Conservation (phyloP, 64 coral and sea anemone genomes). For the Porites australiensis region DNA sequence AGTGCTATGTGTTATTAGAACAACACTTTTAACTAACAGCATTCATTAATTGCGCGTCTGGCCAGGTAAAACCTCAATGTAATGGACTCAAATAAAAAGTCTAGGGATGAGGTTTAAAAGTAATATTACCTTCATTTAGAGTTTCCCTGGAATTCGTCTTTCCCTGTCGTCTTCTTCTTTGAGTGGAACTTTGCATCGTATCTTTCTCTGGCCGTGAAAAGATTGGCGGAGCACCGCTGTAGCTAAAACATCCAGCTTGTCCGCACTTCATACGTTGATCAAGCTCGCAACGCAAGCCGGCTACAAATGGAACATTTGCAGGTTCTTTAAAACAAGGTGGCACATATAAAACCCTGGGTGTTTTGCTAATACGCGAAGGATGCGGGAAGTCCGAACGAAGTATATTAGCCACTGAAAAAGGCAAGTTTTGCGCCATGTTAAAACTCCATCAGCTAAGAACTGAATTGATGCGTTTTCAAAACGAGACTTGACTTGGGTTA, state of each 20-base stretch:
- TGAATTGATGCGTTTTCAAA: not conserved
- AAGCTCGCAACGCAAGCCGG: not conserved
- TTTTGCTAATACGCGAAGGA: constrained; percentile 16
- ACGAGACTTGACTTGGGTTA: not conserved
- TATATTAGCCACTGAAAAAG: constrained; percentile 40
- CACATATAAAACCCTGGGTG: not conserved
- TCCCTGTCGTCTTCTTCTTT: not conserved
- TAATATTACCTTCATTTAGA: not conserved
- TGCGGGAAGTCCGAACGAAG: constrained; percentile 44
- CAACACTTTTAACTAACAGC: not conserved
- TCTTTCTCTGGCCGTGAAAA: not conserved
- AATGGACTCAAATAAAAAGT: not conserved
- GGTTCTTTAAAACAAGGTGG: not conserved
- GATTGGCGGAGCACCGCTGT: not conserved
- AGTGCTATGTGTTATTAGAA: not conserved
- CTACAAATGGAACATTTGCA: not conserved
- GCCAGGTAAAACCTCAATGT: not conserved
- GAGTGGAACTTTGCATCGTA: not conserved
- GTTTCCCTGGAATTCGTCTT: not conserved
- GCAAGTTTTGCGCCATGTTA: constrained; percentile 13
- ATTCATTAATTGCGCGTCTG: not conserved
- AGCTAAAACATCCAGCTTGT: not conserved
- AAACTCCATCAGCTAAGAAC: not conserved
- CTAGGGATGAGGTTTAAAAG: not conserved
- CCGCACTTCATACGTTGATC: not conserved